Percentiles rank a stretch among this genome's conserved stretches.
These are phyloP conservation scores for Latrodectus hesperus DNA, from an alignment of 2,888 invertebrate genomes.

Conservation along the genomic window DNA sequence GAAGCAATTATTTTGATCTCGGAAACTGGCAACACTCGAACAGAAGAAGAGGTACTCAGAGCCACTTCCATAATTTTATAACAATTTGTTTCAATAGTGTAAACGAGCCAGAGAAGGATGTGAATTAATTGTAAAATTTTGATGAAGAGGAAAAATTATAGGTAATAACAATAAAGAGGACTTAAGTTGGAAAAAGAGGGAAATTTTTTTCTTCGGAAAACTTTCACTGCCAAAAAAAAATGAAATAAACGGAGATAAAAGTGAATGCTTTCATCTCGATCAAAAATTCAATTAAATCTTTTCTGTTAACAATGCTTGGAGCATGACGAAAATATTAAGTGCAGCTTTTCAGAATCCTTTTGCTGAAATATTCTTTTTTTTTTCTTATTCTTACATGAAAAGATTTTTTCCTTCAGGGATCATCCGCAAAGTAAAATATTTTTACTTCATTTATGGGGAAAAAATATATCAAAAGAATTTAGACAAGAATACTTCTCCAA, in stretches of 20 bases:
- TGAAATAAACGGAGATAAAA: conserved; percentile 33
- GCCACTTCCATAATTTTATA: conserved; percentile 48
- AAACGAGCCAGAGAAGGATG: conserved; percentile 47
- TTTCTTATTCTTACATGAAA: conserved; percentile 18
- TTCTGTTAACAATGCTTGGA: conserved; percentile 51
- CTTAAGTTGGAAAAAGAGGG: neutral
- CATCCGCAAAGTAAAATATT: neutral
- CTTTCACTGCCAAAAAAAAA: conserved; percentile 24
- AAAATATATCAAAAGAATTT: neutral
- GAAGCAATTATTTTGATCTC: conserved; percentile 59
- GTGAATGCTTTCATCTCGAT: conserved; percentile 51
- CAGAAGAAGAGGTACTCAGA: conserved; percentile 4
- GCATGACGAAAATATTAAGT: conserved; percentile 63
- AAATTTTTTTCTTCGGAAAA: conserved; percentile 12
- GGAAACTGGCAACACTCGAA: conserved; percentile 43
- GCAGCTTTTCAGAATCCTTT: conserved; percentile 46
- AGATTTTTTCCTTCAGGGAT: conserved; percentile 3
- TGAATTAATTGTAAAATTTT: conserved; percentile 49
- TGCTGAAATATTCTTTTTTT: conserved; percentile 25
- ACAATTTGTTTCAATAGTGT: conserved; percentile 56
- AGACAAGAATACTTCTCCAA: too few species aligned
- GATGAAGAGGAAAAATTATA: conserved; percentile 6
- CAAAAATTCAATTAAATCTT: conserved; percentile 65
- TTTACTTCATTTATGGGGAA: neutral
- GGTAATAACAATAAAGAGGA: conserved; percentile 25